These are phyloP conservation scores for Notolepis coatsorum DNA, from an alignment of 2,797 vertebrate species.

Conservation along the genomic window DNA sequence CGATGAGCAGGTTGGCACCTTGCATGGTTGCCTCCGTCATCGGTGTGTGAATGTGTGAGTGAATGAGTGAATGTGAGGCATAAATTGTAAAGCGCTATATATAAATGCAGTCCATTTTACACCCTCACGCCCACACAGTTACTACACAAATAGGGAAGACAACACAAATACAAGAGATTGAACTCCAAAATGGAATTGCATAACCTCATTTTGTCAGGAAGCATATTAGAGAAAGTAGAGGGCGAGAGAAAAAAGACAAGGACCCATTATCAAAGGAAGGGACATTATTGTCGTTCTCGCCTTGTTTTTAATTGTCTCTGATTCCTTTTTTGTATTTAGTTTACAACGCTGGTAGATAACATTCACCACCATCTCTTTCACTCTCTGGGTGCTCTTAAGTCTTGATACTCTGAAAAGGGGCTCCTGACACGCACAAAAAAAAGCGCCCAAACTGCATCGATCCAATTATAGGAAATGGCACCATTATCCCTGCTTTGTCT, in stretches of 20 bases:
- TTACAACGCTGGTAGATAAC: conserved; percentile 26
- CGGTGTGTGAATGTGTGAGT: no score
- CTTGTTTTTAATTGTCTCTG: conserved; percentile 58
- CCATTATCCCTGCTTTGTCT: background rate
- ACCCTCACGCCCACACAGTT: background rate
- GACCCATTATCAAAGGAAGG: conserved; percentile 24
- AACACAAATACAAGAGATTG: conserved; percentile 26
- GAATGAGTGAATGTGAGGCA: no score
- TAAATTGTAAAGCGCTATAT: no score
- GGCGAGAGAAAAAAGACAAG: conserved; percentile 13
- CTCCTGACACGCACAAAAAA: no score
- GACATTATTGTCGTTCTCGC: conserved; percentile 33
- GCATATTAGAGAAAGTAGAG: conserved; percentile 24
- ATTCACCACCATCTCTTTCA: conserved; percentile 2
- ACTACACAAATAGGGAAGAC: background rate
- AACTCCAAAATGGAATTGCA: conserved; percentile 61
- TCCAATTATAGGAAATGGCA: no score
- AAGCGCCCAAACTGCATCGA: no score
- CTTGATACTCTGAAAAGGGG: no score
- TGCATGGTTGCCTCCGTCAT: no score
- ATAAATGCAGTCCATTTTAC: no score
- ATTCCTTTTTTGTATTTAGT: conserved; percentile 46
- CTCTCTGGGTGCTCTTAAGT: no score
- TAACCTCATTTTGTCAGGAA: conserved; percentile 61
- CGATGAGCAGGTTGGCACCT: no score